phyloP scores from a whole-genome alignment of 2,797 vertebrate species.

The Ispidina lecontei region DNA sequence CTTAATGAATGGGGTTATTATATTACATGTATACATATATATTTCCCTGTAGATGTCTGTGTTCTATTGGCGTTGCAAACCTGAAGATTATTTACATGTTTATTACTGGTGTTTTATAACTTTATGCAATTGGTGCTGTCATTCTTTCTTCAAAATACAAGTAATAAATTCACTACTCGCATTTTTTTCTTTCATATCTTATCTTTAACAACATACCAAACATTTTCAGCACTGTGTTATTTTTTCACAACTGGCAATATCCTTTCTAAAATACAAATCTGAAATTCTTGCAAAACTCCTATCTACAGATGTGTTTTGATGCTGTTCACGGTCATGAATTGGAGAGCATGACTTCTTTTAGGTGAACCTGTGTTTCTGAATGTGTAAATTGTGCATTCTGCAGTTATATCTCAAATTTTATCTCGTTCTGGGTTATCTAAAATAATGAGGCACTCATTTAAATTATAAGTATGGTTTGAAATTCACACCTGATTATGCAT shows the following conservation, averaged over 20 bases:
- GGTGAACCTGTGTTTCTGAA: background rate
- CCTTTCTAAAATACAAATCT: background rate
- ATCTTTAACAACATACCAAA: conserved; percentile 16
- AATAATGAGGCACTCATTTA: conserved; percentile 2
- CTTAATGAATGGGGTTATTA: conserved; percentile 37
- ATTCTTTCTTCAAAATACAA: conserved; percentile 73
- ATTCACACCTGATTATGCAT: background rate
- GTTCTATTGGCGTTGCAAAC: conserved; percentile 43
- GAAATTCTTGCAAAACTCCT: background rate
- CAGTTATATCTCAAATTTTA: background rate
- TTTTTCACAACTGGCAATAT: conserved; percentile 13
- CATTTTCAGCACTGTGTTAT: background rate
- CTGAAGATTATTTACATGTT: conserved; percentile 55
- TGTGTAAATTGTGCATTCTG: background rate
- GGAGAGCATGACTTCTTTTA: background rate
- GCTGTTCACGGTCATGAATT: background rate
- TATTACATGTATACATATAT: conserved; percentile 36
- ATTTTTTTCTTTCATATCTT: conserved; percentile 41
- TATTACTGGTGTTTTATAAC: conserved; percentile 76
- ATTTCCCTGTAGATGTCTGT: conserved; percentile 69
- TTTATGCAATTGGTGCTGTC: conserved; percentile 75
- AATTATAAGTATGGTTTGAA: background rate
- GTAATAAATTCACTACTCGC: conserved; percentile 60
- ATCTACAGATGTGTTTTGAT: background rate
- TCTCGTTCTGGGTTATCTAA: background rate